These are phyloP conservation scores for Atrichornis clamosus DNA, from an alignment of 2,113 vertebrate species.

Conservation along the genomic window DNA sequence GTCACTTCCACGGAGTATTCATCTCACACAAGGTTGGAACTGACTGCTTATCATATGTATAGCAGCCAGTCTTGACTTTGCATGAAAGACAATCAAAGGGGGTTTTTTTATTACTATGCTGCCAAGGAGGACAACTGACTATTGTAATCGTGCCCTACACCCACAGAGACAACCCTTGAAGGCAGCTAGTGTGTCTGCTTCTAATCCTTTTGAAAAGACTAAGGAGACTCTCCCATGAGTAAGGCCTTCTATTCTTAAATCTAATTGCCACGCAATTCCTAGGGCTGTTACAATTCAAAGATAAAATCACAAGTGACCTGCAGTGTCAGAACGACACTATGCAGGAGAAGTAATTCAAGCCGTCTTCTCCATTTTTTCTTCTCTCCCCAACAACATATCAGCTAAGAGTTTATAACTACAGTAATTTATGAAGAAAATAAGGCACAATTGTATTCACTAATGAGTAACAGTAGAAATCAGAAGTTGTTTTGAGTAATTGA, in stretches of 20 bases:
- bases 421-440: not conserved
- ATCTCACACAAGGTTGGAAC: not conserved
- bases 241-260: not conserved
- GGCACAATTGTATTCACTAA: not conserved
- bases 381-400: accelerated
- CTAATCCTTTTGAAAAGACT: not conserved
- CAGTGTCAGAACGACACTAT: not conserved
- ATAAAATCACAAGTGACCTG: not conserved
- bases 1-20: not conserved
- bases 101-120: not conserved
- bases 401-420: not conserved
- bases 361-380: not conserved
- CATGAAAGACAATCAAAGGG: not conserved
- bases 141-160: not conserved
- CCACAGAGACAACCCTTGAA: not conserved
- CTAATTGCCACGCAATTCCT: not conserved
- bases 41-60: not conserved
- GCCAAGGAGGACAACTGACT: not conserved
- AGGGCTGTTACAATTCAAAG: not conserved
- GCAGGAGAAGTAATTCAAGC: not conserved
- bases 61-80: not conserved
- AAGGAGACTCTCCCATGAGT: not conserved
- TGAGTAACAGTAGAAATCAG: not conserved
- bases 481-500: not conserved
- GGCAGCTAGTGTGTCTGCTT: not conserved